Evolutionary conservation across 2,797 vertebrate genomes (phyloP).

Genomic region (Lateolabrax maculatus): DNA sequence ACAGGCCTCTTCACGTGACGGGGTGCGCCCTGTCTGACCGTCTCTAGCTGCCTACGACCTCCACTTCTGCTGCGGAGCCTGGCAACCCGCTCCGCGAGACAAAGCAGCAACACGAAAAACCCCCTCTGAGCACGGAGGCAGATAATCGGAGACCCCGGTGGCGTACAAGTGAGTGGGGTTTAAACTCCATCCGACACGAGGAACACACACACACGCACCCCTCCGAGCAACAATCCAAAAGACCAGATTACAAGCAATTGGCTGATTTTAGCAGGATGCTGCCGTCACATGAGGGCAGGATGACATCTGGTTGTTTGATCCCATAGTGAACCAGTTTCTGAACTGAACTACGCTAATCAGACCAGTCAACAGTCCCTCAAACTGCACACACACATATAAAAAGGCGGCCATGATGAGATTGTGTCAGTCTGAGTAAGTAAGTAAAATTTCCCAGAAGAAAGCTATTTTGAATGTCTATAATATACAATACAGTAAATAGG

Average conservation of each 20-base stretch:
- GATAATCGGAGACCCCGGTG: conserved; percentile 31
- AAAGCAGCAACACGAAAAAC: not conserved
- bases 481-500: not conserved
- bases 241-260: conserved; percentile 15
- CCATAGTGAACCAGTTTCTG: not conserved
- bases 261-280: conserved; percentile 1
- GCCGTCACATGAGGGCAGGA: no score
- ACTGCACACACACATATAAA: not conserved
- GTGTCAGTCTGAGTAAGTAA: not conserved
- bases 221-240: conserved; percentile 12
- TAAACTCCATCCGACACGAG: conserved; percentile 24
- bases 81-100: conserved; percentile 8
- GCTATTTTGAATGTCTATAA: not conserved
- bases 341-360: not conserved
- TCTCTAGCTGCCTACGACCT: conserved; percentile 11
- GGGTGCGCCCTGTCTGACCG: not conserved
- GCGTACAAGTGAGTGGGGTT: not conserved
- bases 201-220: conserved; percentile 3
- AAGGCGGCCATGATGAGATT: not conserved
- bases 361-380: not conserved
- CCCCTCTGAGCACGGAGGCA: conserved; percentile 17
- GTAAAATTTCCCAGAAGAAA: not conserved
- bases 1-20: conserved; percentile 25
- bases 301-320: conserved; percentile 15
- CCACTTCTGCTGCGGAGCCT: conserved; percentile 15